Evolutionary conservation across 2,113 vertebrate genomes (phyloP).

Genomic region (Leuciscus idus): DNA sequence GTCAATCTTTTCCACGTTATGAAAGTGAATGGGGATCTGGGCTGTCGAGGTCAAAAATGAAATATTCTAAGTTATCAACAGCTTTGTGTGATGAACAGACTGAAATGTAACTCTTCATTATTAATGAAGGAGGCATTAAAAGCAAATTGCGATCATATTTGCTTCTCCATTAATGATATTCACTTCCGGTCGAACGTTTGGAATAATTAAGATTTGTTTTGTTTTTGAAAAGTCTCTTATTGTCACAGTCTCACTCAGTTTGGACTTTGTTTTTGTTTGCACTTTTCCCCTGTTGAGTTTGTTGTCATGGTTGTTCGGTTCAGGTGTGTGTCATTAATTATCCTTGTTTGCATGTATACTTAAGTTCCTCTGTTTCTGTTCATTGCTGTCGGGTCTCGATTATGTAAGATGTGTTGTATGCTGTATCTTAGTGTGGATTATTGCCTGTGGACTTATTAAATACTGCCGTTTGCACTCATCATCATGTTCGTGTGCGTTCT

Average conservation of each 20-base stretch:
- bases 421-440: too few species aligned
- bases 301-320: too few species aligned
- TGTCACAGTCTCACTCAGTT: neutral
- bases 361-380: too few species aligned
- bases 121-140: neutral
- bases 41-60: neutral
- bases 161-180: neutral
- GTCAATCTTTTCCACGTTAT: neutral
- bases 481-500: too few species aligned
- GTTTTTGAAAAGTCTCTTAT: neutral
- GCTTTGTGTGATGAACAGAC: neutral
- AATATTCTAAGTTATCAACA: neutral
- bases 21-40: neutral
- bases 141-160: neutral
- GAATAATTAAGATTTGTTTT: neutral
- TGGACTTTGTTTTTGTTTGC: too few species aligned
- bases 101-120: neutral
- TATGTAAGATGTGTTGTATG: too few species aligned
- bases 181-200: neutral
- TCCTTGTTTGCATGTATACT: too few species aligned
- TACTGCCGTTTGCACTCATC: too few species aligned
- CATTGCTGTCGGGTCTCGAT: too few species aligned
- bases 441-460: too few species aligned
- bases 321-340: too few species aligned
- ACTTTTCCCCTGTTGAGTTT: too few species aligned